These are phyloP conservation scores for Euspilapteryx auroguttella DNA, from an alignment of 2,888 invertebrate species.

Conservation along the genomic window DNA sequence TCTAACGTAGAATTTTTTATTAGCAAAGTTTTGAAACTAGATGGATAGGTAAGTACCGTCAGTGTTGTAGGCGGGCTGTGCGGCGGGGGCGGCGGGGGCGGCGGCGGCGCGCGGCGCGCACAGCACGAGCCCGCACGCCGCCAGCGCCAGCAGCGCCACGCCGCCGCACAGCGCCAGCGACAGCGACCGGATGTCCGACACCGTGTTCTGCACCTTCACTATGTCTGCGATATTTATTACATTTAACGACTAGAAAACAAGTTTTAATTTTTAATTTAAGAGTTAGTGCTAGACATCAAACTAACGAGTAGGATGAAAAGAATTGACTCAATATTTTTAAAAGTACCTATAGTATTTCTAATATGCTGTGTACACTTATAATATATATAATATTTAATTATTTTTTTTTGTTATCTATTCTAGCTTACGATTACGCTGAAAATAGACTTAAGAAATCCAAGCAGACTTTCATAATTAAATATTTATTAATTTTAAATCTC, in stretches of 20 bases:
- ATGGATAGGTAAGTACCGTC: neutral
- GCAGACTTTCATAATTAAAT: neutral
- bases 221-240: conserved; percentile 12
- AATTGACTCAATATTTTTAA: neutral
- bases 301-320: neutral
- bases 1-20: too few relatives aligned
- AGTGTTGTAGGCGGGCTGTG: conserved; percentile 3
- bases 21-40: too few relatives aligned
- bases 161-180: conserved; percentile 42
- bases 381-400: too few relatives aligned
- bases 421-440: too few relatives aligned
- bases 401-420: too few relatives aligned
- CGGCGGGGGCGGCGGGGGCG: conserved; percentile 18
- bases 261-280: too few relatives aligned
- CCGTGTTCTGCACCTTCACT: conserved; percentile 19
- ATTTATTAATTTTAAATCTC: too few relatives aligned
- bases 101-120: conserved; percentile 33
- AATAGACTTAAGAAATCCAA: too few relatives aligned
- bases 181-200: conserved; percentile 21
- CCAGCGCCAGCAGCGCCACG: conserved; percentile 39
- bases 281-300: too few relatives aligned
- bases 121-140: conserved; percentile 48
- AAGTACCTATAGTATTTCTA: neutral
- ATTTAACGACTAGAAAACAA: too few relatives aligned
- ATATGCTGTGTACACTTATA: neutral